Evolutionary conservation across 2,113 vertebrate species (phyloP).

Genomic region (Myocastor coypus): DNA sequence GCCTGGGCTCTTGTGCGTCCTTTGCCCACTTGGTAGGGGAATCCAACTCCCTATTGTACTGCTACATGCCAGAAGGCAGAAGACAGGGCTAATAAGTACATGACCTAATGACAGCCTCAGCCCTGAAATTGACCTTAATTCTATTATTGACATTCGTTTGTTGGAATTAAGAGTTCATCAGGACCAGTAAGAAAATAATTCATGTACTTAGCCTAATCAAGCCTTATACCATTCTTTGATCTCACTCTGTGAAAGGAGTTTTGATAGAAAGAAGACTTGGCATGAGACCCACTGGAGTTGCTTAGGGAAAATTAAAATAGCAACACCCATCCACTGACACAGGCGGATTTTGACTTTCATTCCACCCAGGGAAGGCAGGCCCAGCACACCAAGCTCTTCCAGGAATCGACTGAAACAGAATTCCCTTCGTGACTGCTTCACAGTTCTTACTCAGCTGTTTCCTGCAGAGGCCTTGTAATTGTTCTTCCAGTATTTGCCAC

Average conservation of each 20-base stretch:
- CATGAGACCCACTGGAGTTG: background rate
- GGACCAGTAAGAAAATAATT: background rate
- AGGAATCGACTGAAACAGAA: background rate
- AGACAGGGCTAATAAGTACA: background rate
- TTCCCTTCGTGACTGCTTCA: background rate
- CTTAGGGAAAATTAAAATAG: background rate
- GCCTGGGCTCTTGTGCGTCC: background rate
- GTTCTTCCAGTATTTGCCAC: background rate
- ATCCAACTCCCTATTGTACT: background rate
- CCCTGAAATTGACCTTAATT: background rate
- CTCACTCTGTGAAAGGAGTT: slow-evolving; percentile 24
- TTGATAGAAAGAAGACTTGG: background rate
- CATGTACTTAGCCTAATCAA: background rate
- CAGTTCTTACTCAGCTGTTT: background rate
- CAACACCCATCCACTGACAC: no score
- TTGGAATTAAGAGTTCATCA: background rate
- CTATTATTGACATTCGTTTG: background rate
- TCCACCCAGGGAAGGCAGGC: background rate
- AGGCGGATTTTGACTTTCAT: background rate
- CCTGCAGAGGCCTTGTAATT: background rate
- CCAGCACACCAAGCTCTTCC: background rate
- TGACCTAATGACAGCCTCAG: background rate
- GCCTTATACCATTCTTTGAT: background rate
- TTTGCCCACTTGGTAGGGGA: background rate
- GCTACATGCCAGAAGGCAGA: background rate